phyloP scores from a whole-genome alignment of 2,888 invertebrate species.

The Xylocampa areola region DNA sequence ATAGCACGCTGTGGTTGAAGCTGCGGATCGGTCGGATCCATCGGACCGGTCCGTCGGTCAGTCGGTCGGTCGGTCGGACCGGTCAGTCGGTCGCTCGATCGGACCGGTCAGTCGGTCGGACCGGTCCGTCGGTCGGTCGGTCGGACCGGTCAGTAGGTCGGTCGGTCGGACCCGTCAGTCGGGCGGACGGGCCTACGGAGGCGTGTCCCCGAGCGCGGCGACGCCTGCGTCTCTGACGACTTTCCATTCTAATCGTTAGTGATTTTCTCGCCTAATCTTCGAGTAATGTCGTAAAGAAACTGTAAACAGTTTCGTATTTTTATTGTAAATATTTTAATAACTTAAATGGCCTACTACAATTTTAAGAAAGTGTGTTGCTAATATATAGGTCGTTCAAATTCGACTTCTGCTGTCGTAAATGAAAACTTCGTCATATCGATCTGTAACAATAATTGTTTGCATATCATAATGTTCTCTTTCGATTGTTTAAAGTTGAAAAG shows the following conservation, averaged over 20 bases:
- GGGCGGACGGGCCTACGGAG: background rate
- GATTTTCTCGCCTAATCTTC: conserved; percentile 87
- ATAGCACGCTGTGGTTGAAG: conserved; percentile 30
- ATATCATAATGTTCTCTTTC: conserved; percentile 61
- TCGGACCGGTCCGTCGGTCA: background rate
- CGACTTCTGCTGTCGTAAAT: conserved; percentile 74
- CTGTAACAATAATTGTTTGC: conserved; percentile 66
- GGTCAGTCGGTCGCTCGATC: background rate
- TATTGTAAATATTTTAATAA: conserved; percentile 88
- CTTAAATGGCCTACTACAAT: conserved; percentile 85
- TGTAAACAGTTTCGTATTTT: conserved; percentile 85
- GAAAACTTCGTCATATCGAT: conserved; percentile 69
- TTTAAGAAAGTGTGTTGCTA: conserved; percentile 84
- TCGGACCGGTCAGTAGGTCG: background rate
- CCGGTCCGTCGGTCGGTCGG: too few species aligned
- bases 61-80: background rate
- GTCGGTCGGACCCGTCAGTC: background rate
- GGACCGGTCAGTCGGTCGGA: background rate
- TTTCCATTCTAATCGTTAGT: conserved; percentile 81
- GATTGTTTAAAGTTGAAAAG: conserved; percentile 36
- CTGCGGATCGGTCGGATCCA: background rate
- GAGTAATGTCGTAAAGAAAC: conserved; percentile 82
- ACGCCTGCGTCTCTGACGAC: conserved; percentile 52
- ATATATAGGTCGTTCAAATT: conserved; percentile 79
- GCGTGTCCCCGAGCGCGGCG: conserved; percentile 45